Conservation (phyloP, 2,888 invertebrate species). For the Tipula lateralis region DNA sequence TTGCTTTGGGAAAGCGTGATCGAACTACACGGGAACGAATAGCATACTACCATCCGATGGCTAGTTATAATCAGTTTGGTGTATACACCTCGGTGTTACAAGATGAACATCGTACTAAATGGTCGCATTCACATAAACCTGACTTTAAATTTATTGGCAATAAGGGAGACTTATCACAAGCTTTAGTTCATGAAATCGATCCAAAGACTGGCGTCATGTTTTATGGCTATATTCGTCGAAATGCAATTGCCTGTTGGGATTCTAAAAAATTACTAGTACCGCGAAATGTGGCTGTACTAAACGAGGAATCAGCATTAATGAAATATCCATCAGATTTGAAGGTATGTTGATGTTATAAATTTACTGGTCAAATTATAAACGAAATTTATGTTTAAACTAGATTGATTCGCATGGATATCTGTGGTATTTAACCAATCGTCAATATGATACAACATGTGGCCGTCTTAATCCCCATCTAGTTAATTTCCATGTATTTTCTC, state of each 20-base stretch:
- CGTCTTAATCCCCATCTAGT: background rate
- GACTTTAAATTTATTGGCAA: background rate
- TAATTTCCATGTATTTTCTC: background rate
- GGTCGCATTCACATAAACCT: background rate
- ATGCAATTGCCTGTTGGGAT: conserved; percentile 75
- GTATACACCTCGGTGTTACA: background rate
- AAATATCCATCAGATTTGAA: conserved; percentile 68
- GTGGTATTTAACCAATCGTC: background rate
- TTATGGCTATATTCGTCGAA: conserved; percentile 63
- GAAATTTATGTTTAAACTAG: background rate
- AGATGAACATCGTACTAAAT: background rate
- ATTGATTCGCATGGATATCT: background rate
- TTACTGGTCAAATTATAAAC: background rate
- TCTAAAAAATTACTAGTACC: conserved; percentile 51
- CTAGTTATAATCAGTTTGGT: background rate
- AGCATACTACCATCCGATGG: conserved; percentile 72
- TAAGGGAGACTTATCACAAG: conserved; percentile 50
- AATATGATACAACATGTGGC: background rate
- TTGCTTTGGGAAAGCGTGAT: conserved; percentile 53
- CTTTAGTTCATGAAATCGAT: conserved; percentile 65
- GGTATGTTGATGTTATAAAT: conserved; percentile 39
- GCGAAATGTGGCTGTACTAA: conserved; percentile 55
- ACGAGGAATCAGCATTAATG: conserved; percentile 56
- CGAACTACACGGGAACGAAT: conserved; percentile 54
- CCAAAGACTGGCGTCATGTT: conserved; percentile 58